Base-by-base conservation (phyloP, 2,797 vertebrate genomes). In the Sebastes trivittatus region DNA sequence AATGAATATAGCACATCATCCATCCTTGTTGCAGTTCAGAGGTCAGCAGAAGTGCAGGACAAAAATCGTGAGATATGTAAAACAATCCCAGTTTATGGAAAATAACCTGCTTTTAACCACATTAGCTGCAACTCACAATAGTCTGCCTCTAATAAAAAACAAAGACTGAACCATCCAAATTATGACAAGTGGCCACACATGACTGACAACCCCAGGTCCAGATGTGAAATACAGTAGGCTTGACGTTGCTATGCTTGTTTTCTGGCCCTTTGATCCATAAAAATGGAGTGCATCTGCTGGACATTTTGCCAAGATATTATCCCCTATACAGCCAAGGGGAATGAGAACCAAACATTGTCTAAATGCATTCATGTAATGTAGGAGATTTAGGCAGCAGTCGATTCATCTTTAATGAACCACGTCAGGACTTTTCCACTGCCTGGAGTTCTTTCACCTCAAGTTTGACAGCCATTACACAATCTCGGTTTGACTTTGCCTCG, bases 221-320 rank as follows among this genome's bases (percentile, higher is more conserved):
- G 84, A 90, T 84, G 81, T 88, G 77, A 83, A 90, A 84, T 63
- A 91, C 76, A 85, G 73, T 67, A 89, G 72, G 65, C 70, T 71
- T 74, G 36, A 85, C 20, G 60, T 69, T 46, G 62, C 32, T 56
- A 16, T 59, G 56, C 66, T 75, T 60, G 55, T 82, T 89, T 87
- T 80, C 65, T 59, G 61, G 34, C 32, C 67, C 81, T 93, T 91
- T 94, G 80, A 94, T 89, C 87, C 59, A 46, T 29, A 81, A 84
- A 75, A 78, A 91, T 68, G 18, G 52, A 84, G 75, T 81, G 63
- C 82, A 90, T 93, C 83, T 92, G 88, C 85, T 89, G 52, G 72
- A 82, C 55, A 77, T 69, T 73, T 80, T 42, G 22, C 62, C 62
- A 83, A 73, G 64, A 84, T 72, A 70, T 60, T 78, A 79, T 83